phyloP scores from a whole-genome alignment of 2,113 vertebrate species.

The Hyperoodon ampullatus region DNA sequence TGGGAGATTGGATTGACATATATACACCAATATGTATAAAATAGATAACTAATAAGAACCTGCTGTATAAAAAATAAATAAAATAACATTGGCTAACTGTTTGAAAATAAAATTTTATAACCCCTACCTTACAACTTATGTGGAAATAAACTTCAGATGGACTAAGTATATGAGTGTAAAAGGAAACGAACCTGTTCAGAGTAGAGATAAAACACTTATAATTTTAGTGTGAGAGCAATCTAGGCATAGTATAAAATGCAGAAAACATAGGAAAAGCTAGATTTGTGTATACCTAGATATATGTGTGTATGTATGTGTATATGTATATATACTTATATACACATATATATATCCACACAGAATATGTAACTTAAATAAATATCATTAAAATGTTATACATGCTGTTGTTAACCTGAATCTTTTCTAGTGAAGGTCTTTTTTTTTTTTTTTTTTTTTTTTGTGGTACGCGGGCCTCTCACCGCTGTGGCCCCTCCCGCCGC shows the following conservation, averaged over 20 bases:
- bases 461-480: no score
- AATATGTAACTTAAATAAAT: neutral
- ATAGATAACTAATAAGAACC: no score
- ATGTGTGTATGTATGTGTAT: neutral
- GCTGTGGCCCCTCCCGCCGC: no score
- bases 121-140: neutral
- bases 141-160: neutral
- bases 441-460: no score
- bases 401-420: neutral
- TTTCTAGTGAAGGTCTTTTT: neutral
- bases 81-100: neutral
- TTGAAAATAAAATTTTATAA: neutral
- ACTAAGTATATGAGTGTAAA: neutral
- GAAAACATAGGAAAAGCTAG: neutral
- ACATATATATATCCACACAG: neutral
- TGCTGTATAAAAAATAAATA: no score
- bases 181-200: neutral
- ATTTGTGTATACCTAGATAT: neutral
- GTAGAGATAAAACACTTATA: neutral
- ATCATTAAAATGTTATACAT: neutral
- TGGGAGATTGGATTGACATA: no score
- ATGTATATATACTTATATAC: neutral
- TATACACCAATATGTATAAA: no score
- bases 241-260: neutral
- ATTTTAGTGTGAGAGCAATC: neutral